Conservation (phyloP, 2,888 invertebrate species). For the Phlogophora meticulosa region DNA sequence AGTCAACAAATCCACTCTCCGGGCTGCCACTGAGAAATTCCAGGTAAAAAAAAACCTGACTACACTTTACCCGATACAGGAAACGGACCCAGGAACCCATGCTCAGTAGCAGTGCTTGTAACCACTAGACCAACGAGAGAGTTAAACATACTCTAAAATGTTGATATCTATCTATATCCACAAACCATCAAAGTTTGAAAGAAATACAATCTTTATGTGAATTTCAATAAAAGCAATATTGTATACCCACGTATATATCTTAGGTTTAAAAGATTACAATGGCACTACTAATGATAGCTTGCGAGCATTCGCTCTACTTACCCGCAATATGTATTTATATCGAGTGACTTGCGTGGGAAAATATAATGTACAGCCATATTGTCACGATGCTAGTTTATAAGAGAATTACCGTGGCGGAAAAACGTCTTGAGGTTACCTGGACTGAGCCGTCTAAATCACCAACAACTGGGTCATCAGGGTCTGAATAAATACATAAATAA, state of each 20-base stretch:
- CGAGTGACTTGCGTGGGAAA: constrained; percentile 54
- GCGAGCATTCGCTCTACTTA: constrained; percentile 45
- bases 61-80: too few species aligned
- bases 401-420: constrained; percentile 25
- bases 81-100: too few species aligned
- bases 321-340: constrained; percentile 37
- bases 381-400: constrained; percentile 27
- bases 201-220: background rate
- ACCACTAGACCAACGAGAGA: too few species aligned
- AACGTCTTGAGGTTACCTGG: constrained; percentile 5
- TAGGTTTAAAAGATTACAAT: constrained; percentile 45
- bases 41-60: too few species aligned
- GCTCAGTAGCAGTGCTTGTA: too few species aligned
- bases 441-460: background rate
- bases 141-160: too few species aligned
- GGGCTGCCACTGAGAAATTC: too few species aligned
- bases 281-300: constrained; percentile 33
- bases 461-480: too few species aligned
- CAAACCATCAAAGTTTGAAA: background rate
- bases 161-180: background rate
- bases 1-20: too few species aligned
- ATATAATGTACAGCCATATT: constrained; percentile 14
- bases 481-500: too few species aligned
- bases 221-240: background rate
- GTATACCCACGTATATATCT: constrained; percentile 21